Percentiles rank a stretch among this genome's conserved stretches.
phyloP scores from a whole-genome alignment of 2,888 invertebrate species.

The Stictocephala bisonia region DNA sequence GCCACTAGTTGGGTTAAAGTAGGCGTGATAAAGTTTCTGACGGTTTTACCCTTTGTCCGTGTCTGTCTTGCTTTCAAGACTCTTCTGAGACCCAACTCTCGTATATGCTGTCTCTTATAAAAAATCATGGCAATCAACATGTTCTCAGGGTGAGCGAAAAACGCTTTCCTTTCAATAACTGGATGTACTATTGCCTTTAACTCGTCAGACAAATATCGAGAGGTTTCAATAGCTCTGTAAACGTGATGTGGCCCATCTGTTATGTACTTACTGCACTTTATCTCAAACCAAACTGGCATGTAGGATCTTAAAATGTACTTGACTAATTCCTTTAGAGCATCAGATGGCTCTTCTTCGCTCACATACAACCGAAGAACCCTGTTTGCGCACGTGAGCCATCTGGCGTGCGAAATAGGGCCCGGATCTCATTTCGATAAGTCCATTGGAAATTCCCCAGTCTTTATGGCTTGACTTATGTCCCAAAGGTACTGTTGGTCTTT shows the following conservation, averaged over 20 bases:
- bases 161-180: constrained; percentile 27
- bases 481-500: constrained; percentile 50
- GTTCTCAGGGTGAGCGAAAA: constrained; percentile 32
- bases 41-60: constrained; percentile 9
- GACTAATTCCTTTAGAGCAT: constrained; percentile 18
- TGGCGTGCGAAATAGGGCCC: constrained; percentile 26
- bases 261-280: constrained; percentile 28
- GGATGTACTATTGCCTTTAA: not conserved
- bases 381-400: constrained; percentile 42
- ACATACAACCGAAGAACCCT: constrained; percentile 28
- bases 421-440: constrained; percentile 40
- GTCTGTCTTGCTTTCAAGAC: constrained; percentile 11
- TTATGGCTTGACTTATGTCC: constrained; percentile 45
- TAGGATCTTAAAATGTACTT: constrained; percentile 17
- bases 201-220: constrained; percentile 12
- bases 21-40: not conserved
- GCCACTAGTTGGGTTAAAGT: too few species aligned
- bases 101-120: not conserved
- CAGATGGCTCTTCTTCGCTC: constrained; percentile 17
- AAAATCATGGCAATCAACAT: constrained; percentile 4
- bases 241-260: constrained; percentile 30
- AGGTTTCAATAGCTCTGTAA: constrained; percentile 22
- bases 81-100: not conserved
- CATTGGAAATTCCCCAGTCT: constrained; percentile 36
- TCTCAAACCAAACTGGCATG: constrained; percentile 39